Conservation (phyloP, 2,113 vertebrate species). For the Meriones unguiculatus region DNA sequence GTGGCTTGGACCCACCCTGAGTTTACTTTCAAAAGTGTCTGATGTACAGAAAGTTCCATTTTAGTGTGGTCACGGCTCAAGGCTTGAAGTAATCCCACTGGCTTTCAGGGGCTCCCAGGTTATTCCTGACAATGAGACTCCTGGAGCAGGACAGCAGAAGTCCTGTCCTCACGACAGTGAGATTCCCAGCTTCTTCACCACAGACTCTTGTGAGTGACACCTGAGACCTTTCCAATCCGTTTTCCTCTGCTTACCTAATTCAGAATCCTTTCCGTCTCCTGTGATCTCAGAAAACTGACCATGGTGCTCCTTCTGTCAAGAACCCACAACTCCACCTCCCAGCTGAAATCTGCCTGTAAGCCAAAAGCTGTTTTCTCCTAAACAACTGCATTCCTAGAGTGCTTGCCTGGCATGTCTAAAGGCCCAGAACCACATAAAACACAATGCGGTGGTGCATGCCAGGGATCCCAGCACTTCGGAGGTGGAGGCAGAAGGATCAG, state of each 20-base stretch:
- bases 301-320: neutral
- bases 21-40: neutral
- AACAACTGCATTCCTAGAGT: neutral
- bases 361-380: neutral
- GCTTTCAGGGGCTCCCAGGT: neutral
- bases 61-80: neutral
- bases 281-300: neutral
- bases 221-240: neutral
- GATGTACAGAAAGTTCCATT: neutral
- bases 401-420: neutral
- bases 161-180: neutral
- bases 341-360: neutral
- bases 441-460: neutral
- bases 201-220: neutral
- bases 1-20: neutral
- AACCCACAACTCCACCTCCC: neutral
- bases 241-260: slow-evolving; percentile 1
- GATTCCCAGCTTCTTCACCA: neutral
- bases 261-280: neutral
- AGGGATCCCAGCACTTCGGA: neutral
- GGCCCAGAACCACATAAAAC: neutral
- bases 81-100: neutral
- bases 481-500: neutral
- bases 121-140: neutral
- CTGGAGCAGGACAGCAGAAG: too few species aligned